These are phyloP conservation scores for Lasioglossum villosulum DNA, from an alignment of 2,888 invertebrate species.

Conservation along the genomic window DNA sequence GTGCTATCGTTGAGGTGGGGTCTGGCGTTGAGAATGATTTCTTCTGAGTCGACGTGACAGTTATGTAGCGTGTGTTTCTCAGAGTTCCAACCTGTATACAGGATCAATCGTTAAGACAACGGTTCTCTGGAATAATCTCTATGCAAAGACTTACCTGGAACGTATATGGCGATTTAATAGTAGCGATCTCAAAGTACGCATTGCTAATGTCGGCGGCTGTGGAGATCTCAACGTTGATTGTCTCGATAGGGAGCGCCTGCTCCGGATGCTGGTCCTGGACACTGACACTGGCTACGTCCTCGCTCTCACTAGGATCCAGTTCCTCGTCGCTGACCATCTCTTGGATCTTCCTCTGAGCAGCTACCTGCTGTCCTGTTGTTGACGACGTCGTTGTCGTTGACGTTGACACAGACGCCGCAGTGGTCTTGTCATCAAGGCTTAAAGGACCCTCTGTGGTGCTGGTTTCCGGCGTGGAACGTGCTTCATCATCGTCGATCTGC, in stretches of 20 bases:
- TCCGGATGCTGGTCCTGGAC: conserved; percentile 79
- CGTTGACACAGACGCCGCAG: conserved; percentile 15
- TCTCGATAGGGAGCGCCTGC: conserved; percentile 89
- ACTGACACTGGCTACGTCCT: conserved; percentile 79
- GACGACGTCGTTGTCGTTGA: conserved; percentile 85
- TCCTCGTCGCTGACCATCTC: conserved; percentile 84
- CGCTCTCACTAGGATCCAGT: conserved; percentile 90
- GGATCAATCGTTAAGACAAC: not conserved
- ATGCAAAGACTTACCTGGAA: conserved; percentile 90
- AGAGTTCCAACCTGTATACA: conserved; percentile 91
- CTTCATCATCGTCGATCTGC: conserved; percentile 84
- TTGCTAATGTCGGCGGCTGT: conserved; percentile 94
- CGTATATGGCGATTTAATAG: conserved; percentile 94
- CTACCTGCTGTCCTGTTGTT: conserved; percentile 73
- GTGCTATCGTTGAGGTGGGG: conserved; percentile 85
- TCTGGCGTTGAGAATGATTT: conserved; percentile 89
- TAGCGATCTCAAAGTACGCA: conserved; percentile 95
- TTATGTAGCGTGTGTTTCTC: conserved; percentile 94
- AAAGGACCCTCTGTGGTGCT: conserved; percentile 61
- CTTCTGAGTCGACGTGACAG: conserved; percentile 94
- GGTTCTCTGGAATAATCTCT: not conserved
- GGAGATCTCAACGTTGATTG: conserved; percentile 94
- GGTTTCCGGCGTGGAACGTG: conserved; percentile 63
- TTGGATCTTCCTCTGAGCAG: conserved; percentile 75
- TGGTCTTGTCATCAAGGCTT: conserved; percentile 51